Evolutionary conservation across 2,888 invertebrate species (phyloP).

Genomic region (Polia nebulosa): DNA sequence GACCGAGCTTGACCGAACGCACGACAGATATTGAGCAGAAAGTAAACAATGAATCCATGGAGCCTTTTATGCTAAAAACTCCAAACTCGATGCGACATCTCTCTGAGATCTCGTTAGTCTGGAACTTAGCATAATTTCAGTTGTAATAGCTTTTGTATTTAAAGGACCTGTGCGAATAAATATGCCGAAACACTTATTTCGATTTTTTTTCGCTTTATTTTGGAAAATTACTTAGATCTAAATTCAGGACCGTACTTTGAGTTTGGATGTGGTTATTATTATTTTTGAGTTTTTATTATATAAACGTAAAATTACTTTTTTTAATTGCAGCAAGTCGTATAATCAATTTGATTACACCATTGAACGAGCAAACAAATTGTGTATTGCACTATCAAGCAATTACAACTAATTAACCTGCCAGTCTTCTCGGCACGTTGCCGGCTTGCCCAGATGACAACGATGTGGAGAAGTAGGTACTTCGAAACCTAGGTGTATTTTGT

Average conservation of each 20-base stretch:
- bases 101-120: slow-evolving; percentile 12
- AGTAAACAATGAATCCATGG: slow-evolving; percentile 6
- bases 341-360: not conserved
- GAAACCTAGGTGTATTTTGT: too few species aligned
- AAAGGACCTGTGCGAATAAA: not conserved
- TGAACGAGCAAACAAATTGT: too few species aligned
- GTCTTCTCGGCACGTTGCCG: too few species aligned
- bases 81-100: slow-evolving; percentile 9
- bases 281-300: too few species aligned
- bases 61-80: slow-evolving; percentile 6
- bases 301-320: too few species aligned
- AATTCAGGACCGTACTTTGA: not conserved
- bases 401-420: too few species aligned
- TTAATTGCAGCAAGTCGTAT: not conserved
- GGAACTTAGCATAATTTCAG: slow-evolving; percentile 25
- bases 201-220: not conserved
- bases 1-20: slow-evolving; percentile 32
- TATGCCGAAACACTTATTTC: not conserved
- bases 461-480: too few species aligned
- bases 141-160: slow-evolving; percentile 18
- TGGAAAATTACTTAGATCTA: not conserved
- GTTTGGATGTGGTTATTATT: not conserved
- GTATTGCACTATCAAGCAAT: too few species aligned
- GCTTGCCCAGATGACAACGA: too few species aligned
- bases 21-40: slow-evolving; percentile 42